Evolutionary conservation across 2,797 vertebrate species (phyloP).

Genomic region (Myiothlypis coronata): DNA sequence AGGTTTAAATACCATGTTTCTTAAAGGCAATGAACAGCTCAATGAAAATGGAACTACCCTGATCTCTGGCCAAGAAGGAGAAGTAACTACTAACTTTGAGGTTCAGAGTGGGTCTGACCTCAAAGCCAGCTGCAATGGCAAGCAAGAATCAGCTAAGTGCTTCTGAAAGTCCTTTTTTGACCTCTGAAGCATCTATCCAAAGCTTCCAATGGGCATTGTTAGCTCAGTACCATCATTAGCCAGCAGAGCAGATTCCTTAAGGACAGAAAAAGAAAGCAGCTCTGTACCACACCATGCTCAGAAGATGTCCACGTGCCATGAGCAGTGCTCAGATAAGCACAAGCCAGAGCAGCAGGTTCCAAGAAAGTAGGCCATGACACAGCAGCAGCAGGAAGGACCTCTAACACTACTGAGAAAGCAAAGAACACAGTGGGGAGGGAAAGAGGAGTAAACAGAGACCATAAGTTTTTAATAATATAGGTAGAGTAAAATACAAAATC

Average conservation of each 20-base stretch:
- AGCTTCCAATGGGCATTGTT: not conserved
- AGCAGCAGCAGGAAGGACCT: conserved; percentile 30
- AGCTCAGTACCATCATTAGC: not conserved
- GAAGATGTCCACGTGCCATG: not conserved
- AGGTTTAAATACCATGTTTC: not conserved
- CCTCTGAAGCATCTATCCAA: not conserved
- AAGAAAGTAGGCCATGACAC: conserved; percentile 33
- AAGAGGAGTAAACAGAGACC: not conserved
- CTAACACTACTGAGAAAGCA: not conserved
- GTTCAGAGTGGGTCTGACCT: not conserved
- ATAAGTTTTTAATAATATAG: not conserved
- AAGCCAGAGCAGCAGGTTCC: conserved; percentile 34
- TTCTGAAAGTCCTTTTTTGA: not conserved
- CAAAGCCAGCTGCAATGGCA: not conserved
- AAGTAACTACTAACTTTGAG: not conserved
- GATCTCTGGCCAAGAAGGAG: not conserved
- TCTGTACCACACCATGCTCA: not conserved
- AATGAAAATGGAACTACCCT: not conserved
- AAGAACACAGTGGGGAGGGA: not conserved
- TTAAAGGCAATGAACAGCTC: not conserved
- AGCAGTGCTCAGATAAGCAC: not conserved
- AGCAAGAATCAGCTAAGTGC: not conserved
- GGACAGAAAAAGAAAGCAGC: not conserved
- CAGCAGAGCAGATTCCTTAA: not conserved
- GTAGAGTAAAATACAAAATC: not conserved